phyloP scores from a whole-genome alignment of 2,797 vertebrate species.

The Oophaga sylvatica region DNA sequence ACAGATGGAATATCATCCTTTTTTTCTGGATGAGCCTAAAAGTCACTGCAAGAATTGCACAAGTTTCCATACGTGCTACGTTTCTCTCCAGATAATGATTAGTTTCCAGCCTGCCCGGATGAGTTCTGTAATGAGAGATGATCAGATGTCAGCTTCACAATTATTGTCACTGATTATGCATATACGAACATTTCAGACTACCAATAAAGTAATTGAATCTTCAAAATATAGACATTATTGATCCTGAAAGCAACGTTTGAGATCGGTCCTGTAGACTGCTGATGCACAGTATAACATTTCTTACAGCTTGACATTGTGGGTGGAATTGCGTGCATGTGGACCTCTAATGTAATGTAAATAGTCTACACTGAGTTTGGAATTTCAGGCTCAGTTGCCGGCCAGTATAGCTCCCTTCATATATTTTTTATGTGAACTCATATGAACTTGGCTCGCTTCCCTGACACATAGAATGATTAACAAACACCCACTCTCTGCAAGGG shows the following conservation, averaged over 20 bases:
- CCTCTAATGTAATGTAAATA: conserved; percentile 35
- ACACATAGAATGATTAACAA: background rate
- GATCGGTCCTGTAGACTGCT: background rate
- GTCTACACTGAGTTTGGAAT: conserved; percentile 37
- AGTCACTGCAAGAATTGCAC: no score
- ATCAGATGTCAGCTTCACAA: no score
- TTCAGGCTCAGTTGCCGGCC: conserved; percentile 9
- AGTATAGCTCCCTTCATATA: conserved; percentile 15
- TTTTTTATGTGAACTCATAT: conserved; percentile 33
- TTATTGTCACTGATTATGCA: no score
- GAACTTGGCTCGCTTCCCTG: conserved; percentile 42
- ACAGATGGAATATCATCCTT: no score
- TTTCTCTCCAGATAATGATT: no score
- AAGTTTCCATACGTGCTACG: no score
- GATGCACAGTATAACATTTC: background rate
- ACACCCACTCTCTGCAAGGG: background rate
- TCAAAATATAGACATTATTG: background rate
- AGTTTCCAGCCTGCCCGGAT: no score
- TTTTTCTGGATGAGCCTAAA: no score
- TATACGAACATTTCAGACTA: no score
- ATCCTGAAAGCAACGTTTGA: background rate
- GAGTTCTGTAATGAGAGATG: no score
- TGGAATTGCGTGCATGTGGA: conserved; percentile 1
- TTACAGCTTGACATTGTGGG: background rate
- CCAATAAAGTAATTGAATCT: no score